phyloP scores from a whole-genome alignment of 2,888 invertebrate genomes.

The Papilio gigon region DNA sequence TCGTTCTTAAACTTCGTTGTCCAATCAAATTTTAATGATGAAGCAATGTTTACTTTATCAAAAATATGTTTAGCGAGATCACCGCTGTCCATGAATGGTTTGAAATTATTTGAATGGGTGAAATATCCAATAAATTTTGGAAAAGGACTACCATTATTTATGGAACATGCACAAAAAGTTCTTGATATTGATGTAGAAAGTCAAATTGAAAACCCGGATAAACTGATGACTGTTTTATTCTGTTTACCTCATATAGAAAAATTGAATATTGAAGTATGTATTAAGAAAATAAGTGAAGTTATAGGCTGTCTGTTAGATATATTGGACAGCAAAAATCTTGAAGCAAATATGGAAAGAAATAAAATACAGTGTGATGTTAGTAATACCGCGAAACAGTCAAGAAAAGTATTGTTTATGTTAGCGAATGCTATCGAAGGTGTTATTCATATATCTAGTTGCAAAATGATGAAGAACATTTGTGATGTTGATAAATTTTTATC shows the following conservation, averaged over 20 bases:
- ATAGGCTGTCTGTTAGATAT: slow-evolving; percentile 59
- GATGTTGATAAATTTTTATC: slow-evolving; percentile 70
- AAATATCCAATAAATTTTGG: slow-evolving; percentile 85
- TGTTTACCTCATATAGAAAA: slow-evolving; percentile 82
- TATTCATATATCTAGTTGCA: slow-evolving; percentile 80
- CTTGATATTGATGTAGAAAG: slow-evolving; percentile 64
- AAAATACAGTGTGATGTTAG: slow-evolving; percentile 65
- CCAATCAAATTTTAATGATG: slow-evolving; percentile 78
- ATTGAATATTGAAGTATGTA: slow-evolving; percentile 64
- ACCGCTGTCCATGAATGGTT: slow-evolving; percentile 83
- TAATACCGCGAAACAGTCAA: slow-evolving; percentile 60
- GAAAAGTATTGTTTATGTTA: slow-evolving; percentile 81
- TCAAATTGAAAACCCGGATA: slow-evolving; percentile 67
- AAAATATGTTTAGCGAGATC: slow-evolving; percentile 86
- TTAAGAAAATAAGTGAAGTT: slow-evolving; percentile 63
- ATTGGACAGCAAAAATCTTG: slow-evolving; percentile 63
- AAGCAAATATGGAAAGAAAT: slow-evolving; percentile 57
- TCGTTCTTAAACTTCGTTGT: slow-evolving; percentile 83
- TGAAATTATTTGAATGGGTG: slow-evolving; percentile 84
- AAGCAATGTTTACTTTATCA: slow-evolving; percentile 83
- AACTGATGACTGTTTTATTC: slow-evolving; percentile 76
- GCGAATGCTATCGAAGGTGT: slow-evolving; percentile 83
- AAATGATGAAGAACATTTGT: slow-evolving; percentile 73
- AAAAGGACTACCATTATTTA: slow-evolving; percentile 64
- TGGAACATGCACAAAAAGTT: slow-evolving; percentile 64